Evolutionary conservation across 2,888 invertebrate genomes (phyloP).

Genomic region (Coelinius sp.): DNA sequence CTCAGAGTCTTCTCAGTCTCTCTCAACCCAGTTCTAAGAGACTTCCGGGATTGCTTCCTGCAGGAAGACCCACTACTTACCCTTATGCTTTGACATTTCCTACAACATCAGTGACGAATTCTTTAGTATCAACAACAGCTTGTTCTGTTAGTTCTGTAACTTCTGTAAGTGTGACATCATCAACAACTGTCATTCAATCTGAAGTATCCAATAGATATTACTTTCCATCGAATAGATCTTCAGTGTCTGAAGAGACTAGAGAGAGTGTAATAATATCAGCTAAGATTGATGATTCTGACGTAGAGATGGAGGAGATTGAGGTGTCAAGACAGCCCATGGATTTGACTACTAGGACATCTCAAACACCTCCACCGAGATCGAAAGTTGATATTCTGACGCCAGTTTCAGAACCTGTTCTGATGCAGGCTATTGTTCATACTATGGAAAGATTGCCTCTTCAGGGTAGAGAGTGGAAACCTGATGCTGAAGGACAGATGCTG

Average conservation of each 20-base stretch:
- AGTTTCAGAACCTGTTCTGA: conserved; percentile 76
- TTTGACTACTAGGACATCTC: conserved; percentile 65
- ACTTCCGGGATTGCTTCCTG: conserved; percentile 75
- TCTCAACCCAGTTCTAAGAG: conserved; percentile 73
- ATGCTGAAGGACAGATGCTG: conserved; percentile 76
- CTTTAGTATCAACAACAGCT: conserved; percentile 37
- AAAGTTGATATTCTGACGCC: conserved; percentile 74
- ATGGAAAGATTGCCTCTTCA: conserved; percentile 76
- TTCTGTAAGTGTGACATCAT: conserved; percentile 47
- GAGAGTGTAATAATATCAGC: conserved; percentile 56
- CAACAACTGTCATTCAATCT: conserved; percentile 57
- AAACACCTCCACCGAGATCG: conserved; percentile 58
- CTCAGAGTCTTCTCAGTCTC: conserved; percentile 84
- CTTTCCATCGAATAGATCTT: conserved; percentile 64
- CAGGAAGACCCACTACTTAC: conserved; percentile 78
- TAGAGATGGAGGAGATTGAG: conserved; percentile 50
- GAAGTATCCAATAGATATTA: conserved; percentile 66
- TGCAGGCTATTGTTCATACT: conserved; percentile 77
- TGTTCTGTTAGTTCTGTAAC: conserved; percentile 33
- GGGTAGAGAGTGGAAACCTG: conserved; percentile 72
- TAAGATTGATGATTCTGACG: conserved; percentile 51
- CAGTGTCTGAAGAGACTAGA: conserved; percentile 49
- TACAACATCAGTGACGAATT: conserved; percentile 47
- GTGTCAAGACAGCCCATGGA: conserved; percentile 67
- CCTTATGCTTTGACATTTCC: conserved; percentile 73